Conservation (phyloP, 2,888 invertebrate species). For the Aradus depressus region DNA sequence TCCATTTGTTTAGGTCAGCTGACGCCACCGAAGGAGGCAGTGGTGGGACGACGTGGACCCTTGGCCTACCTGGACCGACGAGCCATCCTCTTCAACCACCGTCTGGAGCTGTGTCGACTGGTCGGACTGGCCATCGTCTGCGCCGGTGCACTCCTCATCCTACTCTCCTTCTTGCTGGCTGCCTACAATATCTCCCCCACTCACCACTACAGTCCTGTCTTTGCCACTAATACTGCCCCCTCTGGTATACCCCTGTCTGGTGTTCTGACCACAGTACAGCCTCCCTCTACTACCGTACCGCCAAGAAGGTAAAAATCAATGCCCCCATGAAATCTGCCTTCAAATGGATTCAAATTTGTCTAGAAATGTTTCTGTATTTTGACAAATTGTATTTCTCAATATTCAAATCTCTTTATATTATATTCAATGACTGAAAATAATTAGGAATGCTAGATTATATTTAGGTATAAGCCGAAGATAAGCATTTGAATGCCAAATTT, state of each 20-base stretch:
- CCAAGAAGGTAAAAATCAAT: conserved; percentile 20
- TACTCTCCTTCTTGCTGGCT: conserved; percentile 22
- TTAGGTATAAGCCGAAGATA: too few relatives aligned
- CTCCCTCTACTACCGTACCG: conserved; percentile 16
- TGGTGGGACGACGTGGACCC: conserved; percentile 19
- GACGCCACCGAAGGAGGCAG: conserved; percentile 19
- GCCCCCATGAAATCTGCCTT: too few relatives aligned
- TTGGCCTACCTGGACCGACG: conserved; percentile 22
- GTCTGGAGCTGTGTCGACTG: conserved; percentile 21
- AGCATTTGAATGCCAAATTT: too few relatives aligned
- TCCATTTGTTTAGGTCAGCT: conserved; percentile 22
- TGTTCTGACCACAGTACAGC: conserved; percentile 24
- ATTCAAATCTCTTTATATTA: too few relatives aligned
- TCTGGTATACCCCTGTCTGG: conserved; percentile 24
- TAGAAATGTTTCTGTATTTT: too few relatives aligned
- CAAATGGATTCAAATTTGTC: too few relatives aligned
- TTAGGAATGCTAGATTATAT: too few relatives aligned
- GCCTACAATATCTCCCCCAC: conserved; percentile 15
- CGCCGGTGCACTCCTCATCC: conserved; percentile 22
- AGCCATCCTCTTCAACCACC: conserved; percentile 21
- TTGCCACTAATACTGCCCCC: not conserved
- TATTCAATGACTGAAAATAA: too few relatives aligned
- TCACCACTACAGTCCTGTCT: conserved; percentile 4
- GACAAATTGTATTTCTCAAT: too few relatives aligned
- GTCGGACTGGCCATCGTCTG: conserved; percentile 21